Base-by-base conservation (phyloP, 64 coral and sea anemone genomes). In the Trachythela sp. region DNA sequence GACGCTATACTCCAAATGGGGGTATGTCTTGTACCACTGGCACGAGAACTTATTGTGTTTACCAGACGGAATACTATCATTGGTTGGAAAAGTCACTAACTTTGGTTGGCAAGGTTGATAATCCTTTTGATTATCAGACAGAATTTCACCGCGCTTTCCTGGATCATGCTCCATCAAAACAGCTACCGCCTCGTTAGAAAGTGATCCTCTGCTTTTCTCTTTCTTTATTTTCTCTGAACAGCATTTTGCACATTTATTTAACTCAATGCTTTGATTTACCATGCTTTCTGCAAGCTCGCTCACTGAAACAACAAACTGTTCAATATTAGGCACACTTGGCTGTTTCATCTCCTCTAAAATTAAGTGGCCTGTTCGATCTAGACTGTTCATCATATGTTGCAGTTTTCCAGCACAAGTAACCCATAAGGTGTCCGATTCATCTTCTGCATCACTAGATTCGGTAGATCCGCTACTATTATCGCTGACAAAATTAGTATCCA, bases 371-470 rank as follows among this genome's bases (percentile, higher is more conserved):
- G n/a, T 77, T 35, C 26, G 30, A 38, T 27, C 17, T 6, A 77
- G 36, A 77, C 71, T 77, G 31, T 77, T 32, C 71, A 77, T 77
- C 71, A 77, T 77, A 38, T 77, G 71, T 77, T 77, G 71, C 71
- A 77, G 71, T 77, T 35, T 77, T 18, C 71, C 71, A 38, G 71
- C 71, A 77, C 71, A 77, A 77, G 29, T 35, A 38, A 77, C 17
- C 31, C 71, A 77, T 38, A n/a, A n/a, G n/a, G 36, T 77, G 26
- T 77, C 31, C 3, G 26, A 32, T 35, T 77, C 36, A 77, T 77
- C 71, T 77, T 38, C 36, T 38, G 3, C 71, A 77, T 77, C 71
- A 59, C 24, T 22, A 77, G 7, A 77, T 35, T 32, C 36, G 13
- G 29, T 4, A 77, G 11, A 45, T 11, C n/a, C n/a, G n/a, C n/a